Base-by-base conservation (phyloP, 2,113 vertebrate species). In the Chamaetylas fuelleborni region DNA sequence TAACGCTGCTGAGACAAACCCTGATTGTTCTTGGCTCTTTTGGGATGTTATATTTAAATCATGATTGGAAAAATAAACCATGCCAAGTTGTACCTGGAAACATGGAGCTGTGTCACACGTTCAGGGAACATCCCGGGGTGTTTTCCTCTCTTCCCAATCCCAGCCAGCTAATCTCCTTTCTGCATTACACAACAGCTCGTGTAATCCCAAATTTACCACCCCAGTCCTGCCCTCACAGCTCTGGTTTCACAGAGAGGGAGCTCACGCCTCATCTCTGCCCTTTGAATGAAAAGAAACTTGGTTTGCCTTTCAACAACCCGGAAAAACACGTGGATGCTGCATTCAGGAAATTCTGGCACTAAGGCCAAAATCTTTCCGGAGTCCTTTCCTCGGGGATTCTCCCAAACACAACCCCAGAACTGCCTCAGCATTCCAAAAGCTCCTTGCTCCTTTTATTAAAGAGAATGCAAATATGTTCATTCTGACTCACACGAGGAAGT, bases 381-480 rank as follows among this genome's bases (percentile, higher is more conserved):
- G 23, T 1, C 9, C 43, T 70, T 43, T 36, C 56, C 70, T 38
- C 4, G 0, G 60, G 60, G 15, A 6, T 33, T 61, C 47, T 62
- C 79, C 51, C 73, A 26, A 36, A 19, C 4, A 8, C 42, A 57
- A 16, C 69, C 6, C 28, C 31, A 48, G 31, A 34, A 5, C 38
- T 11, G 4, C 70, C 19, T 33, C 34, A 5, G 34, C 26, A 42
- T 16, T 50, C 48, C 45, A 24, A 54, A 9, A 57, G 36, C 19
- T 48, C 70, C 42, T 20, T 0, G 15, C 20, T 57, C 10, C 0
- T 17, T 53, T 0, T 3, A 10, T 5, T 5, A 26, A 48, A 76
- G 50, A 31, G 0, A 43, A 24, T 0, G 9, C 1, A 3, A 16
- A 60, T 26, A 15, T 0, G 5, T 6, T 26, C 8, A 5, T 5